These are phyloP conservation scores for Vultur gryphus DNA, from an alignment of 2,797 vertebrate genomes.

Conservation along the genomic window DNA sequence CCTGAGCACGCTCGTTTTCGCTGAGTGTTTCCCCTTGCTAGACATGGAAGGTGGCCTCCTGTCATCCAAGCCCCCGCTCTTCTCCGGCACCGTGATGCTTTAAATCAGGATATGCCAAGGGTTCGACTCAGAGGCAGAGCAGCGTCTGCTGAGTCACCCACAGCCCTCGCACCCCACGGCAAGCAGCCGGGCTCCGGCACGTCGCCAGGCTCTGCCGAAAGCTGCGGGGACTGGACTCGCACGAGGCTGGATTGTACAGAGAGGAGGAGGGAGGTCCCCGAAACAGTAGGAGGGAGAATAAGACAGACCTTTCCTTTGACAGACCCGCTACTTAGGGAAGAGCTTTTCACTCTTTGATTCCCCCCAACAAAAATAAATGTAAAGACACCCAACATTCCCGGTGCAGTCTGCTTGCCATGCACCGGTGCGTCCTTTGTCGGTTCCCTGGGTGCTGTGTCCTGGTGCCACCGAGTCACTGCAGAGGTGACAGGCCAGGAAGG, in stretches of 20 bases:
- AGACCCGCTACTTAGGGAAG: background rate
- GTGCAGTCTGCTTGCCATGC: fast-evolving
- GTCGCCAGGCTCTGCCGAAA: background rate
- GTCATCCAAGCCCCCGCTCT: background rate
- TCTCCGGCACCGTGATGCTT: background rate
- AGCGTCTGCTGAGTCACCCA: background rate
- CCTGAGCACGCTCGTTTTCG: fast-evolving
- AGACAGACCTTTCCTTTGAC: background rate
- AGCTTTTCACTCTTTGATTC: background rate
- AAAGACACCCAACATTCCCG: background rate
- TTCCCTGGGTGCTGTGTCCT: background rate
- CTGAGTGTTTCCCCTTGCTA: background rate
- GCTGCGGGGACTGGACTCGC: background rate
- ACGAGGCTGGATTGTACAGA: background rate
- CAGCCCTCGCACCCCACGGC: background rate
- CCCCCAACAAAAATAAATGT: background rate
- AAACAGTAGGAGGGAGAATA: background rate
- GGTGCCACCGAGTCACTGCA: fast-evolving
- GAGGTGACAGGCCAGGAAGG: fast-evolving
- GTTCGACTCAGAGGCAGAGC: background rate
- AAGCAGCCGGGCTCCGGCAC: background rate
- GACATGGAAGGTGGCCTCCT: background rate
- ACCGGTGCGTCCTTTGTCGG: fast-evolving
- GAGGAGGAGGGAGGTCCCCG: background rate
- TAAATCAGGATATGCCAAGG: background rate